These are phyloP conservation scores for Anguilla megastoma DNA, from an alignment of 2,797 vertebrate species.

Conservation along the genomic window DNA sequence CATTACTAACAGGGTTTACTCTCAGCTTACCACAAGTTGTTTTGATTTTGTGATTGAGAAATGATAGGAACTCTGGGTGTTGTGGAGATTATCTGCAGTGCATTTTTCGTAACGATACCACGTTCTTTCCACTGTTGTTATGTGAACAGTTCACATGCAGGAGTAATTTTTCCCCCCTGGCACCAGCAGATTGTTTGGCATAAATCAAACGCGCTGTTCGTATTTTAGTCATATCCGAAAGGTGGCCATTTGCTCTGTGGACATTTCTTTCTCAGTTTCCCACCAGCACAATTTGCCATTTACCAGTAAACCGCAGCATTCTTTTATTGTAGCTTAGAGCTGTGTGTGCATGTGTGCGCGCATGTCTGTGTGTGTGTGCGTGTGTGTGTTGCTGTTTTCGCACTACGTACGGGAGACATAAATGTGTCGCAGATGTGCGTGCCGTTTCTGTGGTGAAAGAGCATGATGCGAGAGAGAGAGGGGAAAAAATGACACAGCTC, in stretches of 20 bases:
- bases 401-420: constrained; percentile 17
- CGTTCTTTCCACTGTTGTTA: not conserved
- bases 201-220: not conserved
- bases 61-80: not conserved
- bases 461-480: constrained; percentile 57
- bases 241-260: not conserved
- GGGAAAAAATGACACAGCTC: not conserved
- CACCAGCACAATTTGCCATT: not conserved
- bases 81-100: not conserved
- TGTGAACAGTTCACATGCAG: not conserved
- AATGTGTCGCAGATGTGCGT: constrained; percentile 36
- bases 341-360: constrained; percentile 23
- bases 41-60: too few species aligned
- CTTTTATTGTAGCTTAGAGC: not conserved
- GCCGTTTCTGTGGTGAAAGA: constrained; percentile 35
- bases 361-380: constrained; percentile 30
- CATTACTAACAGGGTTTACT: not conserved
- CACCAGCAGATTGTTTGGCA: not conserved
- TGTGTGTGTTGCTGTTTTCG: constrained; percentile 23
- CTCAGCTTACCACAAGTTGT: not conserved
- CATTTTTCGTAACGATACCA: not conserved
- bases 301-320: not conserved
- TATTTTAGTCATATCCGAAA: not conserved
- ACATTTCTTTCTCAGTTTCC: not conserved
- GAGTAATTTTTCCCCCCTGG: not conserved